Base-by-base conservation (phyloP, 2,797 vertebrate species). In the Pseudochaenichthys georgianus region DNA sequence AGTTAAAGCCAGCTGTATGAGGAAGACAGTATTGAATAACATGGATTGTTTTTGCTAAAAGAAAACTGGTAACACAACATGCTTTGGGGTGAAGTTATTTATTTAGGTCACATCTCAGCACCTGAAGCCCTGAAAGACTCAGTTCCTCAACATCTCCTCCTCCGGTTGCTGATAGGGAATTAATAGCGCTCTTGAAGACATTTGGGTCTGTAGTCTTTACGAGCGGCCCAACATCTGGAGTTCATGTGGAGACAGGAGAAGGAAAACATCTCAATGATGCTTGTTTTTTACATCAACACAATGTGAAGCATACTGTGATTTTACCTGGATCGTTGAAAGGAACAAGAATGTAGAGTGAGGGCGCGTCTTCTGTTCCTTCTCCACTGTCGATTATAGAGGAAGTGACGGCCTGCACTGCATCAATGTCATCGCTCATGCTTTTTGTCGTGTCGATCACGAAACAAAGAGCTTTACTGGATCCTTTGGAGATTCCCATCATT, bases 81-180 rank as follows among this genome's bases (percentile, higher is more conserved):
- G 41, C 34, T 2, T 38, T 28, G 1, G 28, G 28, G 28, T 28
- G 28, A 28, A 38, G 34, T 38, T 46, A 19, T 28, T 28, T 28
- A 28, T 28, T 28, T 28, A 28, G 23, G 41, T 0, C 17, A 21
- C 2, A 52, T 73, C 47, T 28, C 3, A 34, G 11, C 54, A 93
- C 93, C 93, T 88, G 84, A 21, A 94, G 88, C 11, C 70, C 90
- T 3, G 92, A 87, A 1, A 93, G 85, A 78, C 89, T 89, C 78
- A 78, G 3, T 31, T 93, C 91, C 0, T 3, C 59, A 0, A 53
- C 38, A 28, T 93, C 88, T 34, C 78, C 87, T 41, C 90, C 90
- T 8, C 87, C 88, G 0, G 3, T 3, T 8, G 77, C 76, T 16
- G 43, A 28, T 5, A 93, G 65, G 3, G 38, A 34, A 13, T 79